Evolutionary conservation across 37 sponge, comb jelly and placozoan species (phyloP).

Genomic region (Spongilla lacustris): DNA sequence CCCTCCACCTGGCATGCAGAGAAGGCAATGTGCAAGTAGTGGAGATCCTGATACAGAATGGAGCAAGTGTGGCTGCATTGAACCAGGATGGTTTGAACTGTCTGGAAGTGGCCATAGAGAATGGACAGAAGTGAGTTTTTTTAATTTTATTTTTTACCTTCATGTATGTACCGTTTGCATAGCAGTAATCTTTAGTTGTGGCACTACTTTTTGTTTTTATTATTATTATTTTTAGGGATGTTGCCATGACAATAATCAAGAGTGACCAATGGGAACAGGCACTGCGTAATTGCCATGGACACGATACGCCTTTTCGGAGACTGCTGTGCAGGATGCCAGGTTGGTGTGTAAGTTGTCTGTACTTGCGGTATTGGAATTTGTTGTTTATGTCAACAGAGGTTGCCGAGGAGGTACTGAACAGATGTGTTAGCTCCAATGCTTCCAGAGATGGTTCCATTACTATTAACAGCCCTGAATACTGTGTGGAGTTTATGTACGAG

Average conservation of each 20-base stretch:
- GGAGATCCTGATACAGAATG: slow-evolving; percentile 58
- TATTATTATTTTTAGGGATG: slow-evolving; percentile 42
- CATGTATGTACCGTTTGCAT: too few relatives aligned
- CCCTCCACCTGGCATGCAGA: slow-evolving; percentile 85
- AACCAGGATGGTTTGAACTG: slow-evolving; percentile 55
- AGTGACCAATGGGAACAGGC: slow-evolving; percentile 64
- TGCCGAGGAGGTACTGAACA: slow-evolving; percentile 76
- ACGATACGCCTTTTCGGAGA: slow-evolving; percentile 59
- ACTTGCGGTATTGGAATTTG: background rate
- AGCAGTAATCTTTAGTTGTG: too few relatives aligned
- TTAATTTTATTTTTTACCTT: background rate
- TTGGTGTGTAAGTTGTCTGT: slow-evolving; percentile 11
- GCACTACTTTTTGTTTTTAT: too few relatives aligned
- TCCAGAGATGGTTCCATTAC: slow-evolving; percentile 42
- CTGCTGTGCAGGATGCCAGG: slow-evolving; percentile 86
- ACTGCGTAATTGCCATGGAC: slow-evolving; percentile 50
- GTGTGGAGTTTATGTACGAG: slow-evolving; percentile 64
- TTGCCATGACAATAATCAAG: slow-evolving; percentile 77
- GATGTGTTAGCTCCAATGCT: slow-evolving; percentile 76
- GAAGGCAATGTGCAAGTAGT: slow-evolving; percentile 63
- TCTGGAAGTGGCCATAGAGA: slow-evolving; percentile 91
- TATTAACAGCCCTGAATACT: slow-evolving; percentile 47
- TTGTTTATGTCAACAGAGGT: slow-evolving; percentile 33
- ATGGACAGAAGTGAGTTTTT: slow-evolving; percentile 73
- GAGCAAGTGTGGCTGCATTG: slow-evolving; percentile 54